phyloP scores from a whole-genome alignment of 2,888 invertebrate species.

The Cheilosia impressa region DNA sequence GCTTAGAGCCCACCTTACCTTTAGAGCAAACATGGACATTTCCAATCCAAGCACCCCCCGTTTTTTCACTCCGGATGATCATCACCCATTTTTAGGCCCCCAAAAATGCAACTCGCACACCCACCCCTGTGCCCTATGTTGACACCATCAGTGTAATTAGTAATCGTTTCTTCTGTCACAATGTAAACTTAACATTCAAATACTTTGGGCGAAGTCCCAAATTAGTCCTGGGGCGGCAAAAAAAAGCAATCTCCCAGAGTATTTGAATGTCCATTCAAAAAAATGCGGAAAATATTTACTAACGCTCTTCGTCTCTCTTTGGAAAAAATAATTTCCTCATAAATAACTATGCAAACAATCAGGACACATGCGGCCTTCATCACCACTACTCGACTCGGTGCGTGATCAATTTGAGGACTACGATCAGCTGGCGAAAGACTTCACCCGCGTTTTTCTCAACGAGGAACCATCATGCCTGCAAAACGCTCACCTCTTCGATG shows the following conservation, averaged over 20 bases:
- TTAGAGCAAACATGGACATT: too few relatives aligned
- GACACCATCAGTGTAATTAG: constrained; percentile 4
- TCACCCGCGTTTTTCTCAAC: constrained; percentile 94
- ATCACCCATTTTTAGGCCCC: neutral
- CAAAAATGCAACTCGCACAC: constrained; percentile 17
- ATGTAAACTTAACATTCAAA: constrained; percentile 14
- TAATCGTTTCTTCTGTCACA: neutral
- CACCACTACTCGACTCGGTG: constrained; percentile 95
- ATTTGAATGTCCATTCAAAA: constrained; percentile 3
- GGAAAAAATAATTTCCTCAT: neutral
- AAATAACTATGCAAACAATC: constrained; percentile 19
- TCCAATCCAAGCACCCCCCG: neutral
- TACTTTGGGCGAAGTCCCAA: constrained; percentile 1
- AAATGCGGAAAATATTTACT: neutral
- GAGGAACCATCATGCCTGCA: constrained; percentile 90
- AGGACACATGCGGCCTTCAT: constrained; percentile 96
- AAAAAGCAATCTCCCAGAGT: neutral
- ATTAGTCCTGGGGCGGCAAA: too few relatives aligned
- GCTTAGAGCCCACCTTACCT: too few relatives aligned
- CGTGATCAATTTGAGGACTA: constrained; percentile 97
- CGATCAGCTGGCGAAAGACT: constrained; percentile 96
- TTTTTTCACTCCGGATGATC: constrained; percentile 1
- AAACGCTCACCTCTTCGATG: constrained; percentile 94
- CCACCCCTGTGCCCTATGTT: neutral
- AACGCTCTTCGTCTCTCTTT: neutral